Percentiles rank a stretch among this genome's conserved stretches.
phyloP scores from a whole-genome alignment of 1,140 invertebrate species.

The Drosophila orosa region DNA sequence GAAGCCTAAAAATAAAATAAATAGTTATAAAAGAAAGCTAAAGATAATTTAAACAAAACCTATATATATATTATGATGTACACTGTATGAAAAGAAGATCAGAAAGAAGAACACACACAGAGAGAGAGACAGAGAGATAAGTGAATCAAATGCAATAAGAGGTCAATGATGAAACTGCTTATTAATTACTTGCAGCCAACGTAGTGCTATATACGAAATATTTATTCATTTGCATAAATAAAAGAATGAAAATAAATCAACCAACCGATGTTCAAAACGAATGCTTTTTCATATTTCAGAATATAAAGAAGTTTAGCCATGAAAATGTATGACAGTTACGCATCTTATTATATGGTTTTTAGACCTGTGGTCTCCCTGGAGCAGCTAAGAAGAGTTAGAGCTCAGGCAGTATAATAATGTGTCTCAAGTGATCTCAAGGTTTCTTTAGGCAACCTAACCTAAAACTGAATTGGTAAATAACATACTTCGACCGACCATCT shows the following conservation, averaged over 20 bases:
- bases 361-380: too few relatives aligned
- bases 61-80: constrained; percentile 48
- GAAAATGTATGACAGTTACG: too few relatives aligned
- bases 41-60: constrained; percentile 52
- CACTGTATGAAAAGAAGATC: constrained; percentile 33
- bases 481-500: neutral
- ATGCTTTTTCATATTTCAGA: constrained; percentile 19
- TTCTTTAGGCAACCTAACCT: neutral
- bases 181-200: constrained; percentile 69
- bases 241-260: constrained; percentile 59
- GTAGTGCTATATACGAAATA: constrained; percentile 74
- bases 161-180: constrained; percentile 68
- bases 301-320: too few relatives aligned
- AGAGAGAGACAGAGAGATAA: constrained; percentile 7
- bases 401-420: neutral
- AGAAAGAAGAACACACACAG: neutral
- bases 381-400: neutral
- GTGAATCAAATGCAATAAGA: constrained; percentile 68
- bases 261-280: constrained; percentile 43
- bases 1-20: constrained; percentile 69
- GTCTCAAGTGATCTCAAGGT: too few relatives aligned
- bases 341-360: neutral
- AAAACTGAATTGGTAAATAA: constrained; percentile 16
- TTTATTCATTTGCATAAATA: constrained; percentile 73
- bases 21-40: constrained; percentile 54